phyloP scores from a whole-genome alignment of 1,140 invertebrate species.

The Sarcophaga bullata region DNA sequence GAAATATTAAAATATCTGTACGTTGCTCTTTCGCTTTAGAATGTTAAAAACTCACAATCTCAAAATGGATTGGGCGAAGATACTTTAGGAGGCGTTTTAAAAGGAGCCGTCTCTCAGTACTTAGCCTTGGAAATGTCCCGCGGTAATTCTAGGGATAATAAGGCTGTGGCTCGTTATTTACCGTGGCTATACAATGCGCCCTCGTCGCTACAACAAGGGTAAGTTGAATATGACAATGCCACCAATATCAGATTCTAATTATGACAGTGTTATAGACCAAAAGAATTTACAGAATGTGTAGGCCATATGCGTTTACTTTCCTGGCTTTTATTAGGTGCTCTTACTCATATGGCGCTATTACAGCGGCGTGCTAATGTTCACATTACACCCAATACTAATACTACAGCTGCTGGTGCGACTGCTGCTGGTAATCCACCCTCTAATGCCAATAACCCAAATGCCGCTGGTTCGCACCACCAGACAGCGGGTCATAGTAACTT shows the following conservation, averaged over 20 bases:
- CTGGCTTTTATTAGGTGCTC: conserved; percentile 94
- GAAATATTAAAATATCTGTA: neutral
- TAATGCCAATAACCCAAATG: neutral
- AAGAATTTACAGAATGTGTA: conserved; percentile 96
- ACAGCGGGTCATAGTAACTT: conserved; percentile 56
- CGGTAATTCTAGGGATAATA: conserved; percentile 85
- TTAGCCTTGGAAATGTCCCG: conserved; percentile 92
- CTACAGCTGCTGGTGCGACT: conserved; percentile 46
- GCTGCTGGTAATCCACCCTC: conserved; percentile 31
- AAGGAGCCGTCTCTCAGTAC: conserved; percentile 95
- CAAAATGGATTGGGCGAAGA: conserved; percentile 90
- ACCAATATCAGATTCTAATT: neutral
- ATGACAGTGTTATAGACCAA: conserved; percentile 71
- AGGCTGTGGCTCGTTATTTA: conserved; percentile 83
- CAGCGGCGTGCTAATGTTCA: conserved; percentile 54
- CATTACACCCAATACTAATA: conserved; percentile 45
- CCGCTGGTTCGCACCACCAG: conserved; percentile 29
- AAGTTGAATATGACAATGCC: neutral
- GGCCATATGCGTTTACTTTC: conserved; percentile 93
- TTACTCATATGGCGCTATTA: conserved; percentile 80
- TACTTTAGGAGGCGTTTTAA: conserved; percentile 92
- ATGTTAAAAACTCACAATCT: conserved; percentile 78
- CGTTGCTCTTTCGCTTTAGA: conserved; percentile 68
- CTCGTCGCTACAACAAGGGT: conserved; percentile 84
- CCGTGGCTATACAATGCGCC: conserved; percentile 93